Evolutionary conservation across 2,797 vertebrate genomes (phyloP).

Genomic region (Emys orbicularis): DNA sequence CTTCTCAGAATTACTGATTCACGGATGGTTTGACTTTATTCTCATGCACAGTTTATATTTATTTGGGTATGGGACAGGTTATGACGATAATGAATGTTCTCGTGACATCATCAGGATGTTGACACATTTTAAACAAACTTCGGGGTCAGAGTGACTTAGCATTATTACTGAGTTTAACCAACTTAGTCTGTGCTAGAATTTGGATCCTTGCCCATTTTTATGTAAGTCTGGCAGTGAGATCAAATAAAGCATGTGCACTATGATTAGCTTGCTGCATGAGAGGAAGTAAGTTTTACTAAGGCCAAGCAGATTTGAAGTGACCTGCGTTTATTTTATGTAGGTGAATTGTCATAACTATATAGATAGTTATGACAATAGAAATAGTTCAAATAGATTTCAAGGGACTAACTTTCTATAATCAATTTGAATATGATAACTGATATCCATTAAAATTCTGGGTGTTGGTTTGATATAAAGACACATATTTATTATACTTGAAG

Average conservation of each 20-base stretch:
- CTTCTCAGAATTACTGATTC: neutral
- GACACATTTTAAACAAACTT: neutral
- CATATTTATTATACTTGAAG: neutral
- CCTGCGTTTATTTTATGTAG: neutral
- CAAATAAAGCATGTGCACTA: conserved; percentile 1
- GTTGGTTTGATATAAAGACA: neutral
- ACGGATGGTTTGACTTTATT: neutral
- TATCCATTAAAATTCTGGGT: neutral
- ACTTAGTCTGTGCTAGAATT: conserved; percentile 9
- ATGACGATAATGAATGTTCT: neutral
- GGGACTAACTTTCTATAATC: neutral
- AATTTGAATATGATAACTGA: neutral
- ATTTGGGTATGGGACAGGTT: neutral
- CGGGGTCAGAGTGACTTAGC: conserved; percentile 77
- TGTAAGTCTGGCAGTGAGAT: conserved; percentile 40
- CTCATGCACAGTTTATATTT: neutral
- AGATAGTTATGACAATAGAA: neutral
- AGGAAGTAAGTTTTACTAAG: conserved; percentile 57
- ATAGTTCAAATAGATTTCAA: neutral
- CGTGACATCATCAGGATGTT: neutral
- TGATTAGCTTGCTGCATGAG: conserved; percentile 17
- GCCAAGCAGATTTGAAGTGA: neutral
- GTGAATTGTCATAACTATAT: neutral
- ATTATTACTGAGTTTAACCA: conserved; percentile 31
- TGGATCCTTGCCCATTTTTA: conserved; percentile 26